Evolutionary conservation across 2,113 vertebrate genomes (phyloP), one percentile per base, ranked within the genome.

Genomic region (Petrocephalus microphthalmus): DNA sequence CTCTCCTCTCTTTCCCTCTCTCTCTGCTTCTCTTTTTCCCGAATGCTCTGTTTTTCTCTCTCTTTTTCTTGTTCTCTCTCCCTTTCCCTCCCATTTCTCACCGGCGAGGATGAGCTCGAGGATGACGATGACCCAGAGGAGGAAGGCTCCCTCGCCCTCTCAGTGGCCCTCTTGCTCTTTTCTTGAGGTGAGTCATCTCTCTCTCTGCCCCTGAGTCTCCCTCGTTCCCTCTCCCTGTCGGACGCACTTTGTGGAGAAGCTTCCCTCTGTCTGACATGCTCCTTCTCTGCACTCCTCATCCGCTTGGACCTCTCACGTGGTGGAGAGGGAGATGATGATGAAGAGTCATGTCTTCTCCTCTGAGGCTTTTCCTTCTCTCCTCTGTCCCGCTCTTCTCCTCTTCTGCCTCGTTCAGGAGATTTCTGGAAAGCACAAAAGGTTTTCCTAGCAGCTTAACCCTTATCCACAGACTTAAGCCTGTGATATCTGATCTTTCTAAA

Each of bases 311-410:
- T 90, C 57, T 93, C 92, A 33, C 89, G 93, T 51, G 93, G 91
- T 13, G 92, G 93, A 3, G 94, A 88, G 5, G 91, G 92, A 0
- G 95, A 94, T 0, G 89, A 90, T 0, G 94, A 94, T 0, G 91
- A 91, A 22, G 93, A 94, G 64, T 92, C 90, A 0, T 88, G 94
- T 19, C 60, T 52, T 45, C 51, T 83, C 57, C 91, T 91, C 0
- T 20, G 83, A 33, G 89, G 91, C 88, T 89, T 91, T 22, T 92
- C 89, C 47, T 84, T 87, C 20, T 91, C 91, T 90, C 89, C 74
- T 54, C 49, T 19, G 88, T 89, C 51, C 88, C 87, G 37, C 88
- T 64, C 85, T 49, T 84, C 57, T 91, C 52, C 87, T 71, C 11
- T 92, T 49, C 88, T 90, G 57, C 90, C 20, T 60, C 84, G 88